phyloP scores from a whole-genome alignment of 2,113 vertebrate species.

The Odontophorus gujanensis region DNA sequence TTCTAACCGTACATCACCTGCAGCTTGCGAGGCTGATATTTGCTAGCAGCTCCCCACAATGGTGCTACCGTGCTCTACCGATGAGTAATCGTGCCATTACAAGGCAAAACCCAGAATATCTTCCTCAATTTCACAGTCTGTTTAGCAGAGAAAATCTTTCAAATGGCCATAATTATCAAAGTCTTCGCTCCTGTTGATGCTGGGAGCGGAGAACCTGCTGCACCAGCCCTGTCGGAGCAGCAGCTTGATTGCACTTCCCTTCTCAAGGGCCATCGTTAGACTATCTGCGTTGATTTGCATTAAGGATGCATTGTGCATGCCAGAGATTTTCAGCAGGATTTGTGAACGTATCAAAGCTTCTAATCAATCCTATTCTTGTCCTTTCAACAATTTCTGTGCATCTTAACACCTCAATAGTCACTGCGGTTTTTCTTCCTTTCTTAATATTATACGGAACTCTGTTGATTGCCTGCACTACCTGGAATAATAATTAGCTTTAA shows the following conservation, averaged over 20 bases:
- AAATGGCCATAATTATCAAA: constrained; percentile 34
- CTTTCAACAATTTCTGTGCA: not conserved
- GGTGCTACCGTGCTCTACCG: not conserved
- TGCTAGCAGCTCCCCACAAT: not conserved
- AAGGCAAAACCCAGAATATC: constrained; percentile 18
- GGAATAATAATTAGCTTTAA: constrained; percentile 19
- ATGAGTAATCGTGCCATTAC: constrained; percentile 31
- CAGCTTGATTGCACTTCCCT: constrained; percentile 62
- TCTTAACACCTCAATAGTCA: constrained; percentile 28
- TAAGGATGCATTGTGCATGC: constrained; percentile 63
- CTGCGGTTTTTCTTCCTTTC: not conserved
- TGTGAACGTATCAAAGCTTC: constrained; percentile 42
- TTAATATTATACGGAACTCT: not conserved
- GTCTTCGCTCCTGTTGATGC: not conserved
- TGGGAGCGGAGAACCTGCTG: not conserved
- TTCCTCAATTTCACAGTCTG: constrained; percentile 50
- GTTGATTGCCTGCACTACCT: constrained; percentile 18
- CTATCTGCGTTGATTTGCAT: constrained; percentile 60
- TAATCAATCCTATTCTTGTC: constrained; percentile 73
- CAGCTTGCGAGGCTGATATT: constrained; percentile 1
- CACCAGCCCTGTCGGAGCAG: not conserved
- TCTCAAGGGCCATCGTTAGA: constrained; percentile 42
- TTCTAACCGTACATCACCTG: not conserved
- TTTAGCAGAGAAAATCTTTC: constrained; percentile 45
- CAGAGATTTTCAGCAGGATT: constrained; percentile 60